A percentile compares a stretch with the other conserved stretches of the same genome.
Evolutionary conservation across 2,888 invertebrate genomes (phyloP).

Genomic region (Chymomyza amoena): DNA sequence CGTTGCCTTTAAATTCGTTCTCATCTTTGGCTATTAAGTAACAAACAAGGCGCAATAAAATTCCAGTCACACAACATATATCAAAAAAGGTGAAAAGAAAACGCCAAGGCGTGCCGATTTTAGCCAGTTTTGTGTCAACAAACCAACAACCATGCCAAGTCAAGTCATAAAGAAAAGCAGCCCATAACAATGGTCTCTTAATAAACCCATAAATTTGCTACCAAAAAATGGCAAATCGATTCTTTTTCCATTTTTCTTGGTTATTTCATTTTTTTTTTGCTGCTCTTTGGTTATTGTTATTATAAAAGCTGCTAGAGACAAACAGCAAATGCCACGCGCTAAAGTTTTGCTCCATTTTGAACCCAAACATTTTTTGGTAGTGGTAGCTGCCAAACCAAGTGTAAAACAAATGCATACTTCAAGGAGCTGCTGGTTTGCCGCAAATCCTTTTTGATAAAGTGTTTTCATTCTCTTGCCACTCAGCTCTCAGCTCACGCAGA

Average conservation of each 20-base stretch:
- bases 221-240: constrained; percentile 70
- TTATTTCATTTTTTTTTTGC: neutral
- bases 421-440: constrained; percentile 19
- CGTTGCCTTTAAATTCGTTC: too few relatives aligned
- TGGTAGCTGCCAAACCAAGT: constrained; percentile 6
- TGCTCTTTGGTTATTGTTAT: constrained; percentile 59
- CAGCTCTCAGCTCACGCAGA: neutral
- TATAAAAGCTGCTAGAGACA: constrained; percentile 56
- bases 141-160: neutral
- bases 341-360: neutral
- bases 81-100: constrained; percentile 9
- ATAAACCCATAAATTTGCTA: constrained; percentile 68
- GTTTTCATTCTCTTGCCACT: constrained; percentile 49
- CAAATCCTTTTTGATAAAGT: constrained; percentile 72
- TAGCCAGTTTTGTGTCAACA: constrained; percentile 34
- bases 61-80: constrained; percentile 40
- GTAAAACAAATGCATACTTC: constrained; percentile 43
- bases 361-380: neutral
- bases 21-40: too few relatives aligned
- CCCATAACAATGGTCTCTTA: constrained; percentile 42
- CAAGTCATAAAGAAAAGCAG: neutral
- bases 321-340: constrained; percentile 3
- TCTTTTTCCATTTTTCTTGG: neutral
- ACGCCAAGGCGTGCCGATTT: constrained; percentile 25
- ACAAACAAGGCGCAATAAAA: constrained; percentile 44